Conservation (phyloP, 2,888 invertebrate genomes). For the Silvanus unidentatus region DNA sequence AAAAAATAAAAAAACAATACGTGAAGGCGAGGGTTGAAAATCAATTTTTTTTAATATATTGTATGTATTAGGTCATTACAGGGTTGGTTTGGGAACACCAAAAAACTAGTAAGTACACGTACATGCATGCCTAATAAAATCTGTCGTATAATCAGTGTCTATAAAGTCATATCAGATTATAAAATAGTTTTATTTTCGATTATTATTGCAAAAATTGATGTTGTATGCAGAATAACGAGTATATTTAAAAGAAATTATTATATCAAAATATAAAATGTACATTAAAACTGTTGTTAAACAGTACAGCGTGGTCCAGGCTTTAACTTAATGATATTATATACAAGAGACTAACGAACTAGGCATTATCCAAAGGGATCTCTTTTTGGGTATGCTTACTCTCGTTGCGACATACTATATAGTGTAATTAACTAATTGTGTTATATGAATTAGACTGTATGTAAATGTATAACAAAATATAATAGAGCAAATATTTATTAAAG, state of each 20-base stretch:
- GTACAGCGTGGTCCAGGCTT: constrained; percentile 28
- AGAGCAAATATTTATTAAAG: neutral
- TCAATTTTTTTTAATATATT: neutral
- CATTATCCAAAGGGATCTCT: constrained; percentile 1
- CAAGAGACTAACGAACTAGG: constrained; percentile 8
- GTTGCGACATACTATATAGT: neutral
- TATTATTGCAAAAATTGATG: constrained; percentile 6
- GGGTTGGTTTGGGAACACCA: constrained; percentile 32
- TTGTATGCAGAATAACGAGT: constrained; percentile 10
- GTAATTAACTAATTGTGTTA: constrained; percentile 8
- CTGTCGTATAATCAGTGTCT: constrained; percentile 1
- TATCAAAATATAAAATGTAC: constrained; percentile 6
- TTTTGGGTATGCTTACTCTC: no score
- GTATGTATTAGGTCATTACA: constrained; percentile 13
- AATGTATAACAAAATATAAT: constrained; percentile 1
- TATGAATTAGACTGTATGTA: constrained; percentile 5
- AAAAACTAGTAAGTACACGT: neutral
- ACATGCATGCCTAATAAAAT: no score
- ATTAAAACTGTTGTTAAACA: constrained; percentile 19
- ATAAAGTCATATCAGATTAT: constrained; percentile 4
- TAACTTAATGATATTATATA: constrained; percentile 14
- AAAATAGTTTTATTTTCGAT: constrained; percentile 6
- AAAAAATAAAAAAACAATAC: neutral
- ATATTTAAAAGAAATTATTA: no score
- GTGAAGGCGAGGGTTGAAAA: neutral